A percentile compares a stretch with the other conserved stretches of the same genome.
These are phyloP conservation scores for Esox masquinongy DNA, from an alignment of 2,797 vertebrate species.

Conservation along the genomic window DNA sequence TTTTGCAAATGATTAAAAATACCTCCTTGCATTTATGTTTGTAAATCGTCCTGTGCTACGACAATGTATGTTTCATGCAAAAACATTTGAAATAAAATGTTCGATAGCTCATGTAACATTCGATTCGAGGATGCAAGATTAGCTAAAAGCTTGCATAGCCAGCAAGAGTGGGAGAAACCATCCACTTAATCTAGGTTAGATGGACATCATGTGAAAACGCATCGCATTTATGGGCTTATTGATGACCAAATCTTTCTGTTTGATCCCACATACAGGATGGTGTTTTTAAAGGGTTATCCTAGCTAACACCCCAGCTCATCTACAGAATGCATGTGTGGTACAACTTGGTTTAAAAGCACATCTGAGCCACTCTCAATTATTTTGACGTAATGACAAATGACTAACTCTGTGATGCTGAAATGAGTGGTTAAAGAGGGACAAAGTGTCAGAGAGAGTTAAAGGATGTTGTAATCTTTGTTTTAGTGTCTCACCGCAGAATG, in stretches of 20 bases:
- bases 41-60: too few species aligned
- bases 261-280: neutral
- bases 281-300: neutral
- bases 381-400: neutral
- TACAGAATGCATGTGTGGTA: neutral
- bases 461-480: neutral
- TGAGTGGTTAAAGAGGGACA: neutral
- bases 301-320: too few species aligned
- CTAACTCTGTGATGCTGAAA: neutral
- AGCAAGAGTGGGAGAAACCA: neutral
- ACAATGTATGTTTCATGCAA: too few species aligned
- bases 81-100: too few species aligned
- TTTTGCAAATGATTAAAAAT: too few species aligned
- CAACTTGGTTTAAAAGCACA: neutral
- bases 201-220: neutral
- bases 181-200: neutral
- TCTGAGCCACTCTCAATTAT: neutral
- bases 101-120: neutral
- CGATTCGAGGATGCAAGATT: neutral
- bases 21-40: too few species aligned
- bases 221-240: neutral
- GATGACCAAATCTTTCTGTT: neutral
- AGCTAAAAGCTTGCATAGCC: neutral
- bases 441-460: neutral
- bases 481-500: constrained; percentile 79